Conservation (phyloP, 1,140 invertebrate genomes). For the Aphelenchoides fujianensis region DNA sequence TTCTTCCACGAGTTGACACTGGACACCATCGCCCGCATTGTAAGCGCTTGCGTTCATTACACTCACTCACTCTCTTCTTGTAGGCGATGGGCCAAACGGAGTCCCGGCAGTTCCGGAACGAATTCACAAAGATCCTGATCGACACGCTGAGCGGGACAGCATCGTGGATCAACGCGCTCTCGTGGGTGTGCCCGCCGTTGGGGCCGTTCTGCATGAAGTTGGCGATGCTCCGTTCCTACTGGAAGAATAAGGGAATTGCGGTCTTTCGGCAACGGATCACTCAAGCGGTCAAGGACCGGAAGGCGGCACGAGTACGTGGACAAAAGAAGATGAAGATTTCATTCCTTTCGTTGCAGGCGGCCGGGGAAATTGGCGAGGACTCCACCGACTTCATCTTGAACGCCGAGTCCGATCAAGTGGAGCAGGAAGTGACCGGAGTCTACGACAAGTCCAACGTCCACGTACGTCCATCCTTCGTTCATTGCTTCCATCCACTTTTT, state of each 20-base stretch:
- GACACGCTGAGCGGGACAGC: background rate
- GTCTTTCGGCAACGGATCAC: background rate
- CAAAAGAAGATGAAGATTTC: background rate
- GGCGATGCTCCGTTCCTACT: background rate
- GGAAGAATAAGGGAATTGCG: background rate
- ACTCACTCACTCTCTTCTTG: slow-evolving; percentile 49
- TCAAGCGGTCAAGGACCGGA: slow-evolving; percentile 1
- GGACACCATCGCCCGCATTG: slow-evolving; percentile 49
- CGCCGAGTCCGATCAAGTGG: slow-evolving; percentile 36
- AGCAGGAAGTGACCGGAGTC: slow-evolving; percentile 15
- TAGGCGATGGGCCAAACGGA: slow-evolving; percentile 51
- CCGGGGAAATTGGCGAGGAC: slow-evolving; percentile 20
- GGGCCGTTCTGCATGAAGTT: background rate
- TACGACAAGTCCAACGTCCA: slow-evolving; percentile 20
- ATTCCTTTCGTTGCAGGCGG: slow-evolving; percentile 8
- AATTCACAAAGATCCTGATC: slow-evolving; percentile 21
- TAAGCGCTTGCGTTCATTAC: slow-evolving; percentile 36
- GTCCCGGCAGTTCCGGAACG: slow-evolving; percentile 43
- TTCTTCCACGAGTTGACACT: slow-evolving; percentile 53
- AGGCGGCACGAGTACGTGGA: background rate
- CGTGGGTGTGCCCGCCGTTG: background rate
- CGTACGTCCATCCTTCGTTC: background rate
- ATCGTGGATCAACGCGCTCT: background rate
- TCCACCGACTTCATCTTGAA: slow-evolving; percentile 46
- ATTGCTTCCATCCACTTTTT: background rate